Base-by-base conservation (phyloP, 2,797 vertebrate genomes). In the Sarcophilus harrisii region DNA sequence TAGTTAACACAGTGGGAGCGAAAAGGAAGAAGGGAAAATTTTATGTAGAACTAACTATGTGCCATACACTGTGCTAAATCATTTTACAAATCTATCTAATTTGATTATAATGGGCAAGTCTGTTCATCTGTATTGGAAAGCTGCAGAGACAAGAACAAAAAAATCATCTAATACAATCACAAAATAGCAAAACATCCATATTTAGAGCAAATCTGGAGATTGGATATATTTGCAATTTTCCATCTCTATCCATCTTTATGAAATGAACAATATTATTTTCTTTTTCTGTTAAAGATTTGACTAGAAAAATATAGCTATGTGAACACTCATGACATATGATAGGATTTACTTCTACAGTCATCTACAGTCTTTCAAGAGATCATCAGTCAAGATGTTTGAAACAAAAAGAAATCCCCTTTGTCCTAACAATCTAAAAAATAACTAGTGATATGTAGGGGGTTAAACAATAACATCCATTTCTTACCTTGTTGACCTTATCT, bases 301-400 rank as follows among this genome's bases (percentile, higher is more conserved):
- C 21, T 27, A 27, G 21, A 81, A n/a, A 81, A 81, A 81, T 81
- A 81, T 81, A 45, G 45, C 73, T 45, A 45, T 11, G 73, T 81
- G 73, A 81, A 81, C 73, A 81, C n/a, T 81, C 73, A 45, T 81
- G 73, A 81, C 73, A 81, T 81, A 81, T 45, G 73, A 81, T 81
- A 45, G 38, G 73, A 38, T 45, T 81, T 81, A 27, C 38, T 81
- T 45, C 73, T 45, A 45, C 29, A 30, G 73, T 81, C 73, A 81
- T 52, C 52, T 52, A 52, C 52, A 52, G 52, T 52, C 73, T 81
- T 81, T 81, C 73, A 81, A 81, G 73, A 81, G 38, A 81, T 38
- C 21, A 81, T 81, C 73, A 81, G 21, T 81, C 38, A 81, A 81
- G 73, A 81, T 81, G 38, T 81, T 38, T 81, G 38, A 81, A 81